Conservation (phyloP, 2,113 vertebrate species). For the Poeciliopsis occidentalis region DNA sequence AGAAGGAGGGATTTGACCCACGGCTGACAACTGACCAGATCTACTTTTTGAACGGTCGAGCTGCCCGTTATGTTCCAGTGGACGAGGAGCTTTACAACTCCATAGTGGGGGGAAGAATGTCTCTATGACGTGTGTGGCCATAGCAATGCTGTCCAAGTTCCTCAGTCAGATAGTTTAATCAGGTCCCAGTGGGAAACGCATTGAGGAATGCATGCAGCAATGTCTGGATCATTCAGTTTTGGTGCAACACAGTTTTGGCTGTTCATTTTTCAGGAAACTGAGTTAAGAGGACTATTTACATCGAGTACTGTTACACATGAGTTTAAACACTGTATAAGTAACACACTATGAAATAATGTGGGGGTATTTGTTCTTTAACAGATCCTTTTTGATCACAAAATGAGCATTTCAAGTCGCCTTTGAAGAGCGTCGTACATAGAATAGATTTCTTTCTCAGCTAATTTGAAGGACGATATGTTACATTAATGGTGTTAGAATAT, state of each 20-base stretch:
- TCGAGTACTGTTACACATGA: conserved; percentile 53
- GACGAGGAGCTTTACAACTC: conserved; percentile 78
- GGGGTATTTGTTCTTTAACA: conserved; percentile 41
- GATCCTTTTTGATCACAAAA: conserved; percentile 30
- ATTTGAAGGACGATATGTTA: conserved; percentile 33
- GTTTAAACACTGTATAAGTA: conserved; percentile 67
- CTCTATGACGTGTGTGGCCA: conserved; percentile 74
- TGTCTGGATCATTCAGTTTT: conserved; percentile 18
- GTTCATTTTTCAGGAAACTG: conserved; percentile 42
- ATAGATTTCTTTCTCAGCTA: conserved; percentile 14
- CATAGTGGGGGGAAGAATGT: conserved; percentile 79
- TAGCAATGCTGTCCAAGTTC: conserved; percentile 4
- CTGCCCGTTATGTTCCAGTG: conserved; percentile 81
- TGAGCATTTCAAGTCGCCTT: conserved; percentile 47
- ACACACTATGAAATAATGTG: conserved; percentile 33
- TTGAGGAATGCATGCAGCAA: neutral
- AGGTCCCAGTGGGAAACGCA: conserved; percentile 20
- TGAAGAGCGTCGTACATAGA: conserved; percentile 39
- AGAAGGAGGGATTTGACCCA: conserved; percentile 87
- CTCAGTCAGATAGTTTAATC: conserved; percentile 13
- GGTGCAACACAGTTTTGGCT: conserved; percentile 25
- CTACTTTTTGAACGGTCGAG: conserved; percentile 86
- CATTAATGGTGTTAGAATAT: conserved; percentile 34
- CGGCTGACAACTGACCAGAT: conserved; percentile 84
- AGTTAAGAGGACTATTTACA: conserved; percentile 41